Evolutionary conservation across 1,140 invertebrate species (phyloP).

Genomic region (Cyrtorhinus lividipennis): DNA sequence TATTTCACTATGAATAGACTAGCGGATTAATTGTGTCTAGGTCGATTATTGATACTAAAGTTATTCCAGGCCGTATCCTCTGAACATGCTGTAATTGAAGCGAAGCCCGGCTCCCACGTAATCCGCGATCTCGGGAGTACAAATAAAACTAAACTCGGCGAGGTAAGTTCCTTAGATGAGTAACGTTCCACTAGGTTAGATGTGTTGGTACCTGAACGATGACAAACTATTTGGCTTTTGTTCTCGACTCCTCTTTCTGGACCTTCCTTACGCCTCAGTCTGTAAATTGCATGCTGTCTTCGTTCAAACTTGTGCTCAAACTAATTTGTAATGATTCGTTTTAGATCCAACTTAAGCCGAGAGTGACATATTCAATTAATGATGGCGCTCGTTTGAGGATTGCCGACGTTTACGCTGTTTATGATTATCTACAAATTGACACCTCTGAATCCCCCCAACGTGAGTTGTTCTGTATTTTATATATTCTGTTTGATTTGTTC

Average conservation of each 20-base stretch:
- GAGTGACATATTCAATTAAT: conserved; percentile 18
- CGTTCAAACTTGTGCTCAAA: no score
- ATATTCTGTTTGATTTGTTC: no score
- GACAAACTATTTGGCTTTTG: no score
- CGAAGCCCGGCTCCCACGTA: conserved; percentile 15
- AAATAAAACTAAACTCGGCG: conserved; percentile 22
- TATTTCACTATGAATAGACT: no score
- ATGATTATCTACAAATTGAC: conserved; percentile 3
- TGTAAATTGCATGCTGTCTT: no score
- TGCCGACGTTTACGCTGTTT: conserved; percentile 11
- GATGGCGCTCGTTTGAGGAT: conserved; percentile 15
- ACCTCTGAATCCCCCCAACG: neutral
- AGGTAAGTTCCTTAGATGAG: conserved; percentile 17
- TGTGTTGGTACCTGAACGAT: no score
- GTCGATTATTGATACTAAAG: neutral
- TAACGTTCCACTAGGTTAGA: no score
- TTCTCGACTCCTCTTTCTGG: no score
- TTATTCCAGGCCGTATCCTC: conserved; percentile 14
- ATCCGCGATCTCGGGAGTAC: conserved; percentile 22
- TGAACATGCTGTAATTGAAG: conserved; percentile 22
- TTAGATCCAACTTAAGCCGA: conserved; percentile 19
- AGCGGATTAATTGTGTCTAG: no score
- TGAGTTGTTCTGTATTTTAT: no score
- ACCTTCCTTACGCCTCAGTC: no score
- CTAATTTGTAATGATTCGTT: no score